phyloP scores from a whole-genome alignment of 2,888 invertebrate genomes.

The Drosophila stalkeri region DNA sequence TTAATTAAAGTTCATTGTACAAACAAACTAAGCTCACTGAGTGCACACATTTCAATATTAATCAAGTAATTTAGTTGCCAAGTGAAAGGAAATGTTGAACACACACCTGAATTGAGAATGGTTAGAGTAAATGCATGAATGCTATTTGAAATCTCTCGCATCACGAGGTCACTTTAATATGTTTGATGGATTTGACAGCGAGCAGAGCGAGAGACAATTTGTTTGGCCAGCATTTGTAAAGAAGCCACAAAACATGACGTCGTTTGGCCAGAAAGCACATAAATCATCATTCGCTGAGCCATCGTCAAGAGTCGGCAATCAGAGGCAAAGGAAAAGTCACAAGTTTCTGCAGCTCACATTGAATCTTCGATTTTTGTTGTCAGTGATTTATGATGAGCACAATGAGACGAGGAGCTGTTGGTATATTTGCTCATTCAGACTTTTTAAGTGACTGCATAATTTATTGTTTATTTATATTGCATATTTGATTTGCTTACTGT shows the following conservation, averaged over 20 bases:
- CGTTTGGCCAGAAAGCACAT: constrained; percentile 19
- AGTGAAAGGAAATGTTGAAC: neutral
- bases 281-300: constrained; percentile 49
- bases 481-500: constrained; percentile 28
- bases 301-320: neutral
- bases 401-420: neutral
- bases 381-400: constrained; percentile 38
- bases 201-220: neutral
- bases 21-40: neutral
- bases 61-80: constrained; percentile 1
- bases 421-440: constrained; percentile 28
- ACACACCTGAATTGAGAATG: neutral
- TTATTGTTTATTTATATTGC: constrained; percentile 45
- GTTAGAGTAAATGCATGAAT: neutral
- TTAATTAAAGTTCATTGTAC: too few relatives aligned
- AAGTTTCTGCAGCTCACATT: constrained; percentile 14
- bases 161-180: constrained; percentile 1
- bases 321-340: constrained; percentile 10
- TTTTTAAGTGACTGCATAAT: constrained; percentile 46
- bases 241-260: neutral
- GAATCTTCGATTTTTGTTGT: constrained; percentile 11
- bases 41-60: neutral
- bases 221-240: neutral
- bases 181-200: constrained; percentile 3
- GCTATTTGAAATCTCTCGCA: neutral